Base-by-base conservation (phyloP, 1,140 invertebrate genomes). In the Drosophila auraria region DNA sequence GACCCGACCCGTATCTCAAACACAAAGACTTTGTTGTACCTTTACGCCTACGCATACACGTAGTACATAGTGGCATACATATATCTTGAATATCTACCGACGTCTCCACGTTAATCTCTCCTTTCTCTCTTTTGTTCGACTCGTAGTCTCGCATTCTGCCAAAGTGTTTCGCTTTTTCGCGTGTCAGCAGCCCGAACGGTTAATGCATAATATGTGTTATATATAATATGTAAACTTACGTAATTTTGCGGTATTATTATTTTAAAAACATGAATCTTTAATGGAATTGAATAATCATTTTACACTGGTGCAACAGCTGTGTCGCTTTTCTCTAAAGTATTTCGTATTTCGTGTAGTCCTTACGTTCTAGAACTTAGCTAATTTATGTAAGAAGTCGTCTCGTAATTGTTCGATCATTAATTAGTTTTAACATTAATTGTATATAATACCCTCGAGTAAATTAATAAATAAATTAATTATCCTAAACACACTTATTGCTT, bases 181-280 rank as follows among this genome's bases (percentile, higher is more conserved):
- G 45, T n/a, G 20, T 50, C 38, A 70, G 27, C 66, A 66, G 61
- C 66, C 66, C 30, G 14, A 69, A 33, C 27, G 60, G 60, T 69
- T 57, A 47, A 77, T 58, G 44, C 44, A 79, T 38, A 33, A 51
- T 38, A 38, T 38, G 36, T 36, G 33, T 36, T 63, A 49, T 78
- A 38, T 62, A 27, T 73, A 44, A 30, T 69, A 78, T 64, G 66
- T 63, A 68, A 72, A 62, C 68, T 68, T 71, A 70, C 76, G 68
- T 90, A 82, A 80, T 90, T 72, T 72, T 40, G 80, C 70, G 87
- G 86, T 89, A 89, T 89, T 89, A 89, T 89, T 90, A 86, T 79
- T 83, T 86, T 91, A 63, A 86, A 80, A 84, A 75, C 66, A 57
- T 51, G 75, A 70, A 72, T 72, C 66, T 90, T 65, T 63, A 78